Conservation (phyloP, 1,140 invertebrate species). For the Lepidotrigona ventralis region DNA sequence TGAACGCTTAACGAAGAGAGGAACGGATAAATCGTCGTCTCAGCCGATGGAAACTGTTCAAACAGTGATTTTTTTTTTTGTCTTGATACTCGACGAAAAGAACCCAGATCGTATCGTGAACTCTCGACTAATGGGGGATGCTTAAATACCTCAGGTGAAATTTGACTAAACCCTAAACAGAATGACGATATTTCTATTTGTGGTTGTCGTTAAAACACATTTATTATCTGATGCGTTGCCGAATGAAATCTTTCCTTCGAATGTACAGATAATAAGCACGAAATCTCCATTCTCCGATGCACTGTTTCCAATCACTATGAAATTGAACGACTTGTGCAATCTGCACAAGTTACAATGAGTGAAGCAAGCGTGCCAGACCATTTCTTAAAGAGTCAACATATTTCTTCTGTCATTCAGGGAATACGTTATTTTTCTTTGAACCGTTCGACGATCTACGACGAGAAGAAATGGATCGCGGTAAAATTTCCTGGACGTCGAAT, state of each 20-base stretch:
- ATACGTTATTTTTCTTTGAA: not conserved
- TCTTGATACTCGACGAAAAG: not conserved
- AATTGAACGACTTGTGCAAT: not conserved
- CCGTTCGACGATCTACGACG: not conserved
- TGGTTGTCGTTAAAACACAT: not conserved
- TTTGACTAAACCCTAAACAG: not conserved
- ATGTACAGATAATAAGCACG: not conserved
- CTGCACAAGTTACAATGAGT: not conserved
- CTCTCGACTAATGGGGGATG: not conserved
- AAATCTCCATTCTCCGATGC: not conserved
- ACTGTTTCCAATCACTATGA: no score
- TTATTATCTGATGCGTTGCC: not conserved
- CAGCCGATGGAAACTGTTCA: not conserved
- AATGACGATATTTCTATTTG: not conserved
- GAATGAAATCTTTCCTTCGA: not conserved
- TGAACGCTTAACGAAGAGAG: not conserved
- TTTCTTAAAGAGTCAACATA: not conserved
- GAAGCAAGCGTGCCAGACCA: not conserved
- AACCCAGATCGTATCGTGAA: not conserved
- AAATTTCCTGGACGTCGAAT: conserved; percentile 19
- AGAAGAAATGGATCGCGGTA: not conserved
- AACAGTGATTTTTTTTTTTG: no score
- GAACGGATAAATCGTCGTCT: not conserved
- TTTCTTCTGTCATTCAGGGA: not conserved
- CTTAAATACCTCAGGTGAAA: not conserved